Percentiles rank a stretch among this genome's conserved stretches.
Conservation (phyloP, 2,797 vertebrate species). For the Vespertilio murinus region DNA sequence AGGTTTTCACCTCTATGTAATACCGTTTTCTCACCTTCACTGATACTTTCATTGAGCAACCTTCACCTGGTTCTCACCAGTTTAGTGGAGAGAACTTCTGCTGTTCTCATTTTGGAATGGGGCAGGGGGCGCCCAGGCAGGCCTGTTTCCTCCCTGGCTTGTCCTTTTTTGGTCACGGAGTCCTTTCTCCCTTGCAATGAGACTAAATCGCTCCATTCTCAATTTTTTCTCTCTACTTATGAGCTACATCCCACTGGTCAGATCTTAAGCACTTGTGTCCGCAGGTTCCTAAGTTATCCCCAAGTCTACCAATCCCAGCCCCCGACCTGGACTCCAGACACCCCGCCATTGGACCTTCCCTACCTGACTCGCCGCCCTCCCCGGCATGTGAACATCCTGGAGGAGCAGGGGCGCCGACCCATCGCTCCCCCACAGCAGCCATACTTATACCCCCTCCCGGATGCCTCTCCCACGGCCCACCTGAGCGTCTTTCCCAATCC, state of each 20-base stretch:
- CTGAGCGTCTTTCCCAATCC: neutral
- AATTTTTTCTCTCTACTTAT: neutral
- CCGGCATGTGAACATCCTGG: rapidly evolving
- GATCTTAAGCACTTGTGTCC: neutral
- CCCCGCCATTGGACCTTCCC: neutral
- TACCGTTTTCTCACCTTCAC: neutral
- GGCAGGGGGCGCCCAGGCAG: neutral
- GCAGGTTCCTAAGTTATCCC: neutral
- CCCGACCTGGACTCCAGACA: neutral
- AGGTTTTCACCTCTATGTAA: neutral
- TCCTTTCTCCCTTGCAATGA: neutral
- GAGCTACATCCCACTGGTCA: neutral
- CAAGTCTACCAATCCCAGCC: neutral
- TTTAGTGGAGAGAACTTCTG: neutral
- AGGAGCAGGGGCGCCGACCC: neutral
- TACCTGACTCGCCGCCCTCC: neutral
- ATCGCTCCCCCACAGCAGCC: rapidly evolving
- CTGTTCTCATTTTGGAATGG: neutral
- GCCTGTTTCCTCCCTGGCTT: neutral
- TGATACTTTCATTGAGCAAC: neutral
- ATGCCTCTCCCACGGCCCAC: neutral
- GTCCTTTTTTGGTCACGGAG: neutral
- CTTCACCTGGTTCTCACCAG: neutral
- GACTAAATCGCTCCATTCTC: neutral
- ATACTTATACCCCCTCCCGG: rapidly evolving